phyloP scores from a whole-genome alignment of 2,888 invertebrate genomes.

The Noctua janthina region DNA sequence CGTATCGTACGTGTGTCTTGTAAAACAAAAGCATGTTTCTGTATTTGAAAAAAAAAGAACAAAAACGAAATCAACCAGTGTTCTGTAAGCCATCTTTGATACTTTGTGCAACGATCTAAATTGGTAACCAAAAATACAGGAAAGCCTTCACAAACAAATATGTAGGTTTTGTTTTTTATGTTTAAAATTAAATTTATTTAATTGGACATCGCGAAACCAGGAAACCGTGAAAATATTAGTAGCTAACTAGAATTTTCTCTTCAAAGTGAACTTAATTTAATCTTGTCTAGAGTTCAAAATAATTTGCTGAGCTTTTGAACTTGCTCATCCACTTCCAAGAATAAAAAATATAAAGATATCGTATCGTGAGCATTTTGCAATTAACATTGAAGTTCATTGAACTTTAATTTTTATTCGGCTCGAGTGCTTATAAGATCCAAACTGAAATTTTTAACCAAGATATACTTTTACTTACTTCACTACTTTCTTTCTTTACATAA shows the following conservation, averaged over 20 bases:
- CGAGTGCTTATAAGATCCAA: background rate
- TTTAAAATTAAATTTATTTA: background rate
- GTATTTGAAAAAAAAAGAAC: background rate
- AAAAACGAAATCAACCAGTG: background rate
- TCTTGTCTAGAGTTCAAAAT: constrained; percentile 4
- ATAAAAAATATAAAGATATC: background rate
- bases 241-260: background rate
- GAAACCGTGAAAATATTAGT: background rate
- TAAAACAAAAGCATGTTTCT: background rate
- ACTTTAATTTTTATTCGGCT: constrained; percentile 12
- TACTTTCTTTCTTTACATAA: no score
- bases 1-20: background rate
- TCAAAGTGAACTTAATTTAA: constrained; percentile 6
- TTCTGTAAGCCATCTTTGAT: background rate
- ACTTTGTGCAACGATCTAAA: background rate
- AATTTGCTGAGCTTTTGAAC: background rate
- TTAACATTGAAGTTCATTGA: background rate
- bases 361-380: background rate
- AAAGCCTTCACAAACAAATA: background rate
- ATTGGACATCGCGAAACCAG: constrained; percentile 3
- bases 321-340: background rate
- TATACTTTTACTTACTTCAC: no score
- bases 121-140: background rate
- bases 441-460: constrained; percentile 2
- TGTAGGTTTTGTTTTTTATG: no score